Percentiles rank a stretch among this genome's conserved stretches.
Evolutionary conservation across 2,113 vertebrate species (phyloP).

Genomic region (Tetraodon nigroviridis): DNA sequence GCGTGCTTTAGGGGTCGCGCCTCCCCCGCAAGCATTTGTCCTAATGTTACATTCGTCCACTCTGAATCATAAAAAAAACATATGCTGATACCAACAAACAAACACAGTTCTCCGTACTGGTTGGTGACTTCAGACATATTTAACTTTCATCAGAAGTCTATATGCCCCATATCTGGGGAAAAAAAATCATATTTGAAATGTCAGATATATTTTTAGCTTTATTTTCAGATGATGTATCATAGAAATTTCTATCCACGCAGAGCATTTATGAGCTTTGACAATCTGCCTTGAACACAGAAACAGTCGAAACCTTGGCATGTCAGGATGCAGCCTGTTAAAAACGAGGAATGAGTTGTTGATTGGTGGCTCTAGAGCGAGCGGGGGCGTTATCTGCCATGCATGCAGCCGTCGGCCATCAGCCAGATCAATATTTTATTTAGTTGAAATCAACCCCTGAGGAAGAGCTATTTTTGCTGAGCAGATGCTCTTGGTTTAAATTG

Average conservation of each 20-base stretch:
- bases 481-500: not conserved
- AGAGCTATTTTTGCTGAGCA: constrained; percentile 4
- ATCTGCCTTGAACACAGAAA: constrained; percentile 44
- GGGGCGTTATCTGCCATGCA: constrained; percentile 16
- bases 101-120: constrained; percentile 3
- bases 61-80: constrained; percentile 1
- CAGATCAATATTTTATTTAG: constrained; percentile 18
- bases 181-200: constrained; percentile 11
- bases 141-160: constrained; percentile 1
- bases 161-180: not conserved
- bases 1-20: constrained; percentile 16
- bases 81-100: not conserved
- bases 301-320: constrained; percentile 2
- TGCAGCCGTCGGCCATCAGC: constrained; percentile 21
- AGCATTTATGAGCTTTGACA: constrained; percentile 66
- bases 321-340: constrained; percentile 1
- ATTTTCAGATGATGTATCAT: constrained; percentile 39
- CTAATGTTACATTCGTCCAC: constrained; percentile 1
- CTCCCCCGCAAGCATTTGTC: not conserved
- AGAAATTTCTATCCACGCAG: constrained; percentile 27
- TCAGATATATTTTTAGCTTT: constrained; percentile 30
- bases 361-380: constrained; percentile 24
- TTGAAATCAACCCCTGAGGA: not conserved
- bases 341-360: constrained; percentile 24
- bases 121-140: not conserved